Evolutionary conservation across 2,113 vertebrate genomes (phyloP).

Genomic region (Alces alces): DNA sequence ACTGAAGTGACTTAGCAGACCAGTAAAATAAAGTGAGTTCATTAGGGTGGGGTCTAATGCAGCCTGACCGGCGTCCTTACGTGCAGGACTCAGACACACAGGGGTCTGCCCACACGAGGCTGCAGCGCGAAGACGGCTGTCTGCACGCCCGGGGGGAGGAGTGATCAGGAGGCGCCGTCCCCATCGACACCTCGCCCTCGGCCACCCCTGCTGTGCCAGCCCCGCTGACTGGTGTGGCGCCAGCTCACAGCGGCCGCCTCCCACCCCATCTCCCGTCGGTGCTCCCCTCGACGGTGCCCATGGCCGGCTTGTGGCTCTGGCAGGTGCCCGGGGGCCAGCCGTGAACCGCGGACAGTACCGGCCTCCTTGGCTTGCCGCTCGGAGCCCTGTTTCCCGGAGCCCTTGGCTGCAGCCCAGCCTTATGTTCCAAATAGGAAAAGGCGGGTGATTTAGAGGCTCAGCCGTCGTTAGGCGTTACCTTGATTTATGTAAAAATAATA

Average conservation of each 20-base stretch:
- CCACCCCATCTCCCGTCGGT: rapidly evolving
- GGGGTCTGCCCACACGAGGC: neutral
- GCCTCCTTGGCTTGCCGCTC: conserved; percentile 26
- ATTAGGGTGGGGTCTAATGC: neutral
- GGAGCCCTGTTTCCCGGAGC: neutral
- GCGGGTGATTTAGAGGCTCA: conserved; percentile 33
- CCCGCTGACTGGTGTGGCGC: rapidly evolving
- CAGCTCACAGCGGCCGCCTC: rapidly evolving
- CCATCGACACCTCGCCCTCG: neutral
- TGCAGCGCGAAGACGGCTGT: rapidly evolving
- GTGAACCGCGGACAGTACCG: neutral
- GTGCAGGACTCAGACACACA: neutral
- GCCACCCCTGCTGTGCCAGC: neutral
- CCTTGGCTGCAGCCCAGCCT: neutral
- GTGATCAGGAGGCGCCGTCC: neutral
- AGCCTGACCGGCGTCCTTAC: neutral
- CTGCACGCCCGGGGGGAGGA: neutral
- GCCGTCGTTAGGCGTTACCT: conserved; percentile 16
- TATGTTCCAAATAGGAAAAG: conserved; percentile 55
- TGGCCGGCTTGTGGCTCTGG: neutral
- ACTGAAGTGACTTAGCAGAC: neutral
- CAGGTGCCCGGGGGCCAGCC: neutral
- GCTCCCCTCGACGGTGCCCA: neutral
- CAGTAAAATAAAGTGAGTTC: neutral
- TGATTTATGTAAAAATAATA: conserved; percentile 49